A percentile compares a stretch with the other conserved stretches of the same genome.
These are phyloP conservation scores for Lontra canadensis DNA, from an alignment of 2,113 vertebrate species.

Conservation along the genomic window DNA sequence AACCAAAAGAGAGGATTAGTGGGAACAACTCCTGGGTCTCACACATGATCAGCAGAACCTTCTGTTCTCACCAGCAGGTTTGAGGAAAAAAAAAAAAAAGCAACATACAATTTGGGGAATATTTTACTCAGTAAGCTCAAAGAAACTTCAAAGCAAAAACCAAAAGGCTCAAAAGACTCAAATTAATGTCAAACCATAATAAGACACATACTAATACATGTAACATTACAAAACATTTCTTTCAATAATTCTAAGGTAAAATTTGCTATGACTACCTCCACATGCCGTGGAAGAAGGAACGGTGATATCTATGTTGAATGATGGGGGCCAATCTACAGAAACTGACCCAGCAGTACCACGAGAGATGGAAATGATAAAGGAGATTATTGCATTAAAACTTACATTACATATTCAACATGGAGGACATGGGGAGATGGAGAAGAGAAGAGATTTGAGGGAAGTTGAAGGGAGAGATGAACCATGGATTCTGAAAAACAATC, in stretches of 20 bases:
- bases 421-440: too few relatives aligned
- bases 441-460: too few relatives aligned
- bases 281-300: rapidly evolving
- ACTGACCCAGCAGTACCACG: background rate
- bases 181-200: background rate
- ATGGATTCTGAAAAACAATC: too few relatives aligned
- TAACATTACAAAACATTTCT: background rate
- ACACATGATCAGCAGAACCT: background rate
- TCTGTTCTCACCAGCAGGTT: background rate
- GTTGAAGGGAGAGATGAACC: too few relatives aligned
- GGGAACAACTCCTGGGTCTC: background rate
- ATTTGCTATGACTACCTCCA: background rate
- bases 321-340: background rate
- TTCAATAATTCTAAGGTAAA: too few relatives aligned
- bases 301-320: background rate
- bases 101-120: background rate
- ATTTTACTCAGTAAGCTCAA: background rate
- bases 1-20: too few relatives aligned
- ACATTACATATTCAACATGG: too few relatives aligned
- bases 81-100: background rate
- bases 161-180: background rate
- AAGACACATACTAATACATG: too few relatives aligned
- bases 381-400: background rate
- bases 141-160: background rate
- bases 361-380: too few relatives aligned